Conservation (phyloP, 2,113 vertebrate genomes). For the Mugil cephalus region DNA sequence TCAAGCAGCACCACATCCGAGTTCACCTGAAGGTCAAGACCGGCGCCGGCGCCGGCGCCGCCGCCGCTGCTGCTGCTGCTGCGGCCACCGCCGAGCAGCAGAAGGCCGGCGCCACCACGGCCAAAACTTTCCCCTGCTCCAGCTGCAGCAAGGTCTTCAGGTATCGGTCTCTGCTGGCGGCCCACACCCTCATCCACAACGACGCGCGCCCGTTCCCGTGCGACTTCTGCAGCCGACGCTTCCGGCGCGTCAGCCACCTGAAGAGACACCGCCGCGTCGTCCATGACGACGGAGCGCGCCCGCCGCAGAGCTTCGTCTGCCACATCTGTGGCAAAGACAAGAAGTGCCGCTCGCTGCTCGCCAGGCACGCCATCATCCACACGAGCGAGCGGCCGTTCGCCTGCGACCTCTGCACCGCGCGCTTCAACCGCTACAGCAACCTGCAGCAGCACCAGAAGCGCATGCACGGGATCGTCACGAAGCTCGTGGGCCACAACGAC, state of each 20-base stretch:
- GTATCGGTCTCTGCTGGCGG: constrained; percentile 63
- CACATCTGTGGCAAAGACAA: constrained; percentile 76
- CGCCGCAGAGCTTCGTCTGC: constrained; percentile 61
- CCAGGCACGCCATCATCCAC: constrained; percentile 72
- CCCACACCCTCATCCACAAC: constrained; percentile 66
- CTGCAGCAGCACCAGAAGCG: constrained; percentile 73
- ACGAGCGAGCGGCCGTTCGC: constrained; percentile 65
- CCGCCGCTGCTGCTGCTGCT: no score
- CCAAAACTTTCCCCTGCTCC: constrained; percentile 43
- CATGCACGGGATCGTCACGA: constrained; percentile 60
- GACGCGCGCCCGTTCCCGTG: constrained; percentile 63
- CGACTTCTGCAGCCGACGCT: constrained; percentile 71
- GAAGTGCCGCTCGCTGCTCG: constrained; percentile 76
- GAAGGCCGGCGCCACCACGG: fast-evolving
- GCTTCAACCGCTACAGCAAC: constrained; percentile 74
- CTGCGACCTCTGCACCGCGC: constrained; percentile 65
- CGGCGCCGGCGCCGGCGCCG: fast-evolving
- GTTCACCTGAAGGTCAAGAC: constrained; percentile 49
- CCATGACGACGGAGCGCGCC: constrained; percentile 61
- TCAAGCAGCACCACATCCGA: constrained; percentile 68
- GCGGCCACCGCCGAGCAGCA: no score
- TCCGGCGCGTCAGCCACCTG: constrained; percentile 73
- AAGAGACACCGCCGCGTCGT: constrained; percentile 69
- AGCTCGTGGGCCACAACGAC: not conserved
- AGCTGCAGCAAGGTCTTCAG: constrained; percentile 62